phyloP scores from a whole-genome alignment of 2,888 invertebrate genomes.

The Eutolmus rufibarbis region DNA sequence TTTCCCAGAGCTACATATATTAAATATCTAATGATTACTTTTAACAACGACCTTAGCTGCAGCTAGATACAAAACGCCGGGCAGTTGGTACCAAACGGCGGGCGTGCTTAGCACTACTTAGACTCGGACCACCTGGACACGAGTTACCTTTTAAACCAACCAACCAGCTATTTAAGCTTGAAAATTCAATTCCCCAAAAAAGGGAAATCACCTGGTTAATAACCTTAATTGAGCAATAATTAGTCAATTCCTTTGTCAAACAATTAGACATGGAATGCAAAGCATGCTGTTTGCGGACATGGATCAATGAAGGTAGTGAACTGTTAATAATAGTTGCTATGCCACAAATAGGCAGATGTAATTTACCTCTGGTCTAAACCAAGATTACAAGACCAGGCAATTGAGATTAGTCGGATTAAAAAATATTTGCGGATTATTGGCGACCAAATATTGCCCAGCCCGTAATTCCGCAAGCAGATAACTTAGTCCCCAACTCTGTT shows the following conservation, averaged over 20 bases:
- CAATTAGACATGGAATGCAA: neutral
- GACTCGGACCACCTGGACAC: no score
- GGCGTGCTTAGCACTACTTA: no score
- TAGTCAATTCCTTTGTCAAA: neutral
- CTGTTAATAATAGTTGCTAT: neutral
- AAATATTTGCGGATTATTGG: neutral
- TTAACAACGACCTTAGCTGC: no score
- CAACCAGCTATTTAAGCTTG: no score
- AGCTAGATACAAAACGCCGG: no score
- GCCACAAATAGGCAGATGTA: neutral
- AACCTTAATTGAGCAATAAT: neutral
- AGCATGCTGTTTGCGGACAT: neutral
- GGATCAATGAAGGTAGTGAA: neutral
- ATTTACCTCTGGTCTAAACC: neutral
- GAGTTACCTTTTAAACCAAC: no score
- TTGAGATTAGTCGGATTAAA: neutral
- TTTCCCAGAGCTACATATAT: no score
- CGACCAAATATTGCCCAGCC: neutral
- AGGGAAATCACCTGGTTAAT: neutral
- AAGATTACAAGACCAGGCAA: neutral
- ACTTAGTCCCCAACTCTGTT: neutral
- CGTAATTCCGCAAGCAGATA: neutral
- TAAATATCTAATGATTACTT: no score
- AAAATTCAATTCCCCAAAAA: no score
- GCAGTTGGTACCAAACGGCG: no score